Conservation (phyloP, 2,797 vertebrate species). For the Mionectes olivaceus region DNA sequence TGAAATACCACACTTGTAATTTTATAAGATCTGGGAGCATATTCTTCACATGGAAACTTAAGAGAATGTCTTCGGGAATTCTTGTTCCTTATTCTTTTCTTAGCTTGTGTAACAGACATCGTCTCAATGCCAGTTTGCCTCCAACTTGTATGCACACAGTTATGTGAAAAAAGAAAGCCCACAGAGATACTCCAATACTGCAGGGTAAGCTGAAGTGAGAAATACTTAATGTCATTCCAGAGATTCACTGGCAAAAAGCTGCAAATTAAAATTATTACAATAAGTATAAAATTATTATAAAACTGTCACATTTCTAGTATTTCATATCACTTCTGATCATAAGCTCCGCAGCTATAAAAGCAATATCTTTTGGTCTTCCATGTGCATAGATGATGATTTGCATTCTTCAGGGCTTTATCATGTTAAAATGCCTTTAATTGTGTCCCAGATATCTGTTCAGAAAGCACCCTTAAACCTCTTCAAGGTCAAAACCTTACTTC, state of each 20-base stretch:
- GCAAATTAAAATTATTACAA: constrained; percentile 76
- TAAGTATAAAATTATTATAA: constrained; percentile 80
- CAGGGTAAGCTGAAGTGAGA: constrained; percentile 51
- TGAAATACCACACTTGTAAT: background rate
- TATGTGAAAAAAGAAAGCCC: constrained; percentile 43
- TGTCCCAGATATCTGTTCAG: constrained; percentile 60
- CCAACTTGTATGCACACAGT: background rate
- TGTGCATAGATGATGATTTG: constrained; percentile 62
- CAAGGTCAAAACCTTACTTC: constrained; percentile 76
- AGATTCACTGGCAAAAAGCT: constrained; percentile 67
- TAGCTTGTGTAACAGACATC: background rate
- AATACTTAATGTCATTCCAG: constrained; percentile 64
- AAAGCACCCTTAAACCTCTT: constrained; percentile 67
- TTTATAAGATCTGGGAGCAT: background rate
- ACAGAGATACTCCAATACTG: constrained; percentile 22
- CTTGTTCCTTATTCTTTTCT: constrained; percentile 18
- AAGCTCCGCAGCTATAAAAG: constrained; percentile 80
- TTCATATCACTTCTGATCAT: constrained; percentile 79
- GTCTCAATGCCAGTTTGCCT: constrained; percentile 45
- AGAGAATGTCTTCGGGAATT: constrained; percentile 7
- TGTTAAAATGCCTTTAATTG: constrained; percentile 80
- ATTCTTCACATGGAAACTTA: background rate
- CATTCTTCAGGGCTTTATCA: constrained; percentile 71
- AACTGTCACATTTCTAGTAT: constrained; percentile 79
- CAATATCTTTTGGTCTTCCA: constrained; percentile 74